Conservation (phyloP, 2,113 vertebrate species). For the Platichthys flesus region DNA sequence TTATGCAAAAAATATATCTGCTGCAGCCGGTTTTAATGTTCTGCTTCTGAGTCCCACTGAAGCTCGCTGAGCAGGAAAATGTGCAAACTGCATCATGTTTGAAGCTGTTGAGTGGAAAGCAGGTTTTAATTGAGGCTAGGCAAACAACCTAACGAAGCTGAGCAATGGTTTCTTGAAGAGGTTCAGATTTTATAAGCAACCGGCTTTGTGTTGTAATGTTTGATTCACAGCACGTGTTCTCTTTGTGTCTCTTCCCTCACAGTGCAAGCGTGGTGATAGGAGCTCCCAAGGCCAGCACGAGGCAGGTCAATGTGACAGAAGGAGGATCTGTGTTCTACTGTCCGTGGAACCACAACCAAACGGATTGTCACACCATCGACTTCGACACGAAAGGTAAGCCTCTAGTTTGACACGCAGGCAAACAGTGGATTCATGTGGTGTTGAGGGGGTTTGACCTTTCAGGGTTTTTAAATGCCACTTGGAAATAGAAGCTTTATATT, state of each 20-base stretch:
- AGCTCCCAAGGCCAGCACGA: constrained; percentile 90
- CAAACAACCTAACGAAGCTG: constrained; percentile 12
- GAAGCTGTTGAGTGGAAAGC: constrained; percentile 49
- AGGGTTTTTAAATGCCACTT: not conserved
- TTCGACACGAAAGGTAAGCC: constrained; percentile 88
- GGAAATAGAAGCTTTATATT: no score
- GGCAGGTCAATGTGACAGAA: constrained; percentile 83
- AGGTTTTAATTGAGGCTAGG: constrained; percentile 54
- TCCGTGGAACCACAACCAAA: constrained; percentile 82
- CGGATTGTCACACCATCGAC: constrained; percentile 78
- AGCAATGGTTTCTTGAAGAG: not conserved
- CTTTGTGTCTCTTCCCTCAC: constrained; percentile 38
- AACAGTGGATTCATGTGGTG: not conserved
- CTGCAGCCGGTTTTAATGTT: constrained; percentile 67
- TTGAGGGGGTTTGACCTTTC: not conserved
- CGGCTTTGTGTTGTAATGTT: not conserved
- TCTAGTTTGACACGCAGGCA: not conserved
- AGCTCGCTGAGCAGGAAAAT: constrained; percentile 24
- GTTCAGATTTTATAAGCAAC: not conserved
- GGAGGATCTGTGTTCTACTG: constrained; percentile 92
- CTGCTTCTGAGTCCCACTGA: constrained; percentile 33
- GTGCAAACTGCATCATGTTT: constrained; percentile 15
- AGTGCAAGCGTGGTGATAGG: constrained; percentile 90
- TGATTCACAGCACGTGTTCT: constrained; percentile 25
- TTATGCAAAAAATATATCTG: constrained; percentile 54